Conservation (phyloP, 2,797 vertebrate genomes). For the Acridotheres tristis region DNA sequence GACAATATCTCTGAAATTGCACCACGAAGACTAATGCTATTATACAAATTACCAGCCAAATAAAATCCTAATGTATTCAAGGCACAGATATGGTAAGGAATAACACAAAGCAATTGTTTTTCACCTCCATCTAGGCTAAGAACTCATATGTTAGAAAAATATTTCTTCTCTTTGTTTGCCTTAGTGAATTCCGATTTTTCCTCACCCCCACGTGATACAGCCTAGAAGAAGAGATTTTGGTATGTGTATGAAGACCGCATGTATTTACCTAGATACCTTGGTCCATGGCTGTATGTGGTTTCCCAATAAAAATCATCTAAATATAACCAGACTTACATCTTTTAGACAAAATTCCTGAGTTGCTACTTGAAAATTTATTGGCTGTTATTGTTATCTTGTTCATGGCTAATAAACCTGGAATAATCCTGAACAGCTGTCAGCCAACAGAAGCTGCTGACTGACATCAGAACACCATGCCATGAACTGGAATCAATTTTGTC, state of each 20-base stretch:
- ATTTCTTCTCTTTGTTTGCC: not conserved
- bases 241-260: not conserved
- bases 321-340: not conserved
- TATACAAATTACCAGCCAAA: constrained; percentile 18
- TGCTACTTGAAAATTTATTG: constrained; percentile 51
- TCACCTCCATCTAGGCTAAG: not conserved
- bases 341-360: constrained; percentile 5
- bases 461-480: not conserved
- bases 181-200: not conserved
- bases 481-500: constrained; percentile 44
- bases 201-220: not conserved
- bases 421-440: constrained; percentile 61
- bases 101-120: not conserved
- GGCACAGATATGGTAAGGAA: not conserved
- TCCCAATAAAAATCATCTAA: constrained; percentile 2
- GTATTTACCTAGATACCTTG: not conserved
- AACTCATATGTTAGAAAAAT: not conserved
- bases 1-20: constrained; percentile 20
- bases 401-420: constrained; percentile 56
- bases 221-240: not conserved
- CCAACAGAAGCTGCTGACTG: constrained; percentile 50
- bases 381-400: constrained; percentile 5
- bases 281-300: not conserved
- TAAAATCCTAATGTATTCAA: not conserved
- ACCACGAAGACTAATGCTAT: not conserved